Conservation (phyloP, 2,113 vertebrate species). For the Nesoenas mayeri region DNA sequence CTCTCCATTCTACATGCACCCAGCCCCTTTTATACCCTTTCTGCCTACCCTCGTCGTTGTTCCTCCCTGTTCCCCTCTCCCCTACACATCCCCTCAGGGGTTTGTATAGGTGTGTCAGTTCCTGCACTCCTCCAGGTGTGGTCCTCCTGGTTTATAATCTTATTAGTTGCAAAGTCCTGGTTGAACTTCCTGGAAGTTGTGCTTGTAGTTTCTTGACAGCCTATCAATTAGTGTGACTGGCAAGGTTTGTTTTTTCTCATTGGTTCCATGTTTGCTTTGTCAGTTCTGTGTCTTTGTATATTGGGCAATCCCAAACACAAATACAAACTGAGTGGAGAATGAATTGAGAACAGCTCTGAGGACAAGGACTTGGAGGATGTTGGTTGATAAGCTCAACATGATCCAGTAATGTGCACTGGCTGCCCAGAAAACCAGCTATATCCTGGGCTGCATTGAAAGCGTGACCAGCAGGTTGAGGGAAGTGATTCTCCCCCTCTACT, state of each 20-base stretch:
- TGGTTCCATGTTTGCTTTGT: neutral
- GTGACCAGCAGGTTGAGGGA: too few species aligned
- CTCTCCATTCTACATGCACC: fast-evolving
- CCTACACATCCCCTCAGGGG: fast-evolving
- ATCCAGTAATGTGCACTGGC: too few species aligned
- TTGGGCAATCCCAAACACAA: too few species aligned
- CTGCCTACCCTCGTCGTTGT: neutral
- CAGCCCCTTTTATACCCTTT: neutral
- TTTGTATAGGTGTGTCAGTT: neutral
- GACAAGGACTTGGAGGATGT: too few species aligned
- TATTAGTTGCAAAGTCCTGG: neutral
- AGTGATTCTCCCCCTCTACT: too few species aligned
- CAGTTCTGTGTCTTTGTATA: neutral
- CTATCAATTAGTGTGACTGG: neutral
- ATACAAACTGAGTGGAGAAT: too few species aligned
- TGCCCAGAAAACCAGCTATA: too few species aligned
- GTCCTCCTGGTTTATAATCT: neutral
- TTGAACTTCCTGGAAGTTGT: neutral
- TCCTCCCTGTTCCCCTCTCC: neutral
- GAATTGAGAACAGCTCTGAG: too few species aligned
- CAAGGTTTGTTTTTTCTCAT: neutral
- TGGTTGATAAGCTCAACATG: too few species aligned
- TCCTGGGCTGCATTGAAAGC: too few species aligned
- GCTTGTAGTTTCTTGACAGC: neutral
- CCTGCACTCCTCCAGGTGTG: neutral